phyloP scores from a whole-genome alignment of 2,797 vertebrate genomes.

The Clangula hyemalis region DNA sequence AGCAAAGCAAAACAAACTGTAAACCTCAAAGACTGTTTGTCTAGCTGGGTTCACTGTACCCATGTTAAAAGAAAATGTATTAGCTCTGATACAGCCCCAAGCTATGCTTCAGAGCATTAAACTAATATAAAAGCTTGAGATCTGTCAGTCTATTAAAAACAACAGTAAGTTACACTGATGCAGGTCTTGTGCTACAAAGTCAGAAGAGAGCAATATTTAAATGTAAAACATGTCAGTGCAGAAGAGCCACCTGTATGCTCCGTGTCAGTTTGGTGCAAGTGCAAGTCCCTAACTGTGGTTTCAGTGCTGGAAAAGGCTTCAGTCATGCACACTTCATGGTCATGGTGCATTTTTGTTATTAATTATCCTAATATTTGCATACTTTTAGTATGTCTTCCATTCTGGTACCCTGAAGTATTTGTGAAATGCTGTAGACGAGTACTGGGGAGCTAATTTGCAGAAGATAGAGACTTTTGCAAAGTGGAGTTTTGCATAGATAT shows the following conservation, averaged over 20 bases:
- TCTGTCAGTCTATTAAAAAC: background rate
- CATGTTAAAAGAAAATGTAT: background rate
- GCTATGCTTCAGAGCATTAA: background rate
- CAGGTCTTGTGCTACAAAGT: background rate
- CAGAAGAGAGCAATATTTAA: background rate
- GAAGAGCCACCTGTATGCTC: background rate
- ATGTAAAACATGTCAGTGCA: accelerated
- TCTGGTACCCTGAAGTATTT: background rate
- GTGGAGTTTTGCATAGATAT: background rate
- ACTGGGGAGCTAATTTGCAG: background rate
- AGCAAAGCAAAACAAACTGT: background rate
- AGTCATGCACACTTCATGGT: background rate
- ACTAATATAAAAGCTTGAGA: background rate
- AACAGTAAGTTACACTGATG: background rate
- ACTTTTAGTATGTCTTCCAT: background rate
- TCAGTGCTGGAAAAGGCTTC: background rate
- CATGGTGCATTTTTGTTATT: background rate
- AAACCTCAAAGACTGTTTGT: background rate
- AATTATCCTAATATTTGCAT: background rate
- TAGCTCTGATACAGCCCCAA: background rate
- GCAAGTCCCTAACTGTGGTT: background rate
- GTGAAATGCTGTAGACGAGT: background rate
- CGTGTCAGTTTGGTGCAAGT: accelerated
- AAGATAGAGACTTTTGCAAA: background rate
- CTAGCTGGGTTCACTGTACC: background rate